These are phyloP conservation scores for Leucania comma DNA, from an alignment of 2,888 invertebrate genomes.

Conservation along the genomic window DNA sequence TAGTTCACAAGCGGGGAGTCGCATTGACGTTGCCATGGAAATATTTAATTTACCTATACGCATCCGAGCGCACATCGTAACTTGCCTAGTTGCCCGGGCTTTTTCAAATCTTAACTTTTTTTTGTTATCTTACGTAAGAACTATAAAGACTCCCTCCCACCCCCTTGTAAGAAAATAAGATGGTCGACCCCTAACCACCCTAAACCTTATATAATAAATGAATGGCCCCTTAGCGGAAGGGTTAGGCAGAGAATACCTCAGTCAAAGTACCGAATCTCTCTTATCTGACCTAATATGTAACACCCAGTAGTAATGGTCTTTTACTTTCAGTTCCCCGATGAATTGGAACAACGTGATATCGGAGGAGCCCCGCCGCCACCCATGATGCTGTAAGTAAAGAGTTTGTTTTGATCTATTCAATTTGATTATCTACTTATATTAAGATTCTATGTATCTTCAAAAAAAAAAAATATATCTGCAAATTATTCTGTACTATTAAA, in stretches of 20 bases:
- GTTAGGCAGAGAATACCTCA: background rate
- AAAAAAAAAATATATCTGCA: background rate
- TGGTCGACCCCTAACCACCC: too few relatives aligned
- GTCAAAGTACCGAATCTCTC: background rate
- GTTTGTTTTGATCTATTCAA: constrained; percentile 11
- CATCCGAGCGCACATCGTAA: too few relatives aligned
- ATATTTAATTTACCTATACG: too few relatives aligned
- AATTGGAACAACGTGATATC: constrained; percentile 78
- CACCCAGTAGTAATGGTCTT: constrained; percentile 2
- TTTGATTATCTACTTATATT: constrained; percentile 22
- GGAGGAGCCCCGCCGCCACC: constrained; percentile 66
- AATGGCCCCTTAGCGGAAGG: too few relatives aligned
- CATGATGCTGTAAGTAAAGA: constrained; percentile 77
- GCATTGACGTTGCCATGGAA: too few relatives aligned
- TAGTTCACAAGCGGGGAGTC: too few relatives aligned
- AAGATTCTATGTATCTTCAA: constrained; percentile 31
- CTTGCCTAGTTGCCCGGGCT: too few relatives aligned
- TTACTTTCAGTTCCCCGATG: constrained; percentile 80
- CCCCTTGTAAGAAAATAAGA: too few relatives aligned
- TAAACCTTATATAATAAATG: too few relatives aligned
- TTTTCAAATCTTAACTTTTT: too few relatives aligned
- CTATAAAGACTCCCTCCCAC: too few relatives aligned
- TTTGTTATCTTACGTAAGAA: too few relatives aligned
- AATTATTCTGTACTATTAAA: constrained; percentile 16
- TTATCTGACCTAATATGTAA: background rate